A percentile compares a stretch with the other conserved stretches of the same genome.
These are phyloP conservation scores for Xanthia icteritia DNA, from an alignment of 2,888 invertebrate species.

Conservation along the genomic window DNA sequence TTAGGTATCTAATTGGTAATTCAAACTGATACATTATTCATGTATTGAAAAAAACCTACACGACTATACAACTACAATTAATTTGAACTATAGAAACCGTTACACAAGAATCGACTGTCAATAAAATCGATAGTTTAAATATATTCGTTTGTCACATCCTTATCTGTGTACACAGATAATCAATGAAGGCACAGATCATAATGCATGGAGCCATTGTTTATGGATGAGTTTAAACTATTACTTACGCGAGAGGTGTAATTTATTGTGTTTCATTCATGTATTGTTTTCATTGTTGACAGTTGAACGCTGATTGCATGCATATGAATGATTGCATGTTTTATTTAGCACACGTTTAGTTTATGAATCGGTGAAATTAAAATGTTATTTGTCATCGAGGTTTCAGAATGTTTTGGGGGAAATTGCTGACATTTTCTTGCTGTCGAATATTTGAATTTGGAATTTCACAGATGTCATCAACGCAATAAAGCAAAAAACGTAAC, in stretches of 20 bases:
- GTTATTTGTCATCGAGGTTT: slow-evolving; percentile 15
- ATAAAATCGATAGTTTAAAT: slow-evolving; percentile 74
- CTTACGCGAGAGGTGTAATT: slow-evolving; percentile 70
- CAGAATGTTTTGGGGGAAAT: slow-evolving; percentile 16
- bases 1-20: slow-evolving; percentile 44
- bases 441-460: background rate
- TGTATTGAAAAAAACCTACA: slow-evolving; percentile 47
- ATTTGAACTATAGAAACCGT: slow-evolving; percentile 61
- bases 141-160: slow-evolving; percentile 74
- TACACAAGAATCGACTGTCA: slow-evolving; percentile 57
- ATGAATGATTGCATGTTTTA: slow-evolving; percentile 48
- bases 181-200: slow-evolving; percentile 72
- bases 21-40: slow-evolving; percentile 57
- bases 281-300: slow-evolving; percentile 67
- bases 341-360: slow-evolving; percentile 41
- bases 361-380: slow-evolving; percentile 37
- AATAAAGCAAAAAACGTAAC: no score
- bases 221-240: slow-evolving; percentile 70
- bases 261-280: slow-evolving; percentile 64
- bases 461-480: background rate
- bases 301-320: slow-evolving; percentile 52
- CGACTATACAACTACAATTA: slow-evolving; percentile 54
- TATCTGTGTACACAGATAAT: slow-evolving; percentile 72
- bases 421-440: background rate
- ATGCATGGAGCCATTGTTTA: slow-evolving; percentile 71